Percentiles rank a stretch among this genome's conserved stretches.
Evolutionary conservation across 2,888 invertebrate species (phyloP).

Genomic region (Adineta ricciae): DNA sequence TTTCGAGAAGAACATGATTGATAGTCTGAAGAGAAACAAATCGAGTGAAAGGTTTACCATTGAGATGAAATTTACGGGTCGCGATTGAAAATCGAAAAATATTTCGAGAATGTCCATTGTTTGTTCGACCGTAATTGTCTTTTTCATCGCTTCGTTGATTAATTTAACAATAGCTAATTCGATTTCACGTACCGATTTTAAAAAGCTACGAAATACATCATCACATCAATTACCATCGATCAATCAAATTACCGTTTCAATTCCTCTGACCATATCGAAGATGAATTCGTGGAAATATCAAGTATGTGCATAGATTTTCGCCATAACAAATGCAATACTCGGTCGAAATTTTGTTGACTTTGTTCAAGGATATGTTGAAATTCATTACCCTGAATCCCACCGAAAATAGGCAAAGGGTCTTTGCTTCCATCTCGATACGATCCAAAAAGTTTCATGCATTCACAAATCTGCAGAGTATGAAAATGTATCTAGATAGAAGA

Average conservation of each 20-base stretch:
- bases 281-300: not conserved
- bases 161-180: slow-evolving; percentile 1
- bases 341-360: not conserved
- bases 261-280: not conserved
- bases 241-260: not conserved
- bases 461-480: not conserved
- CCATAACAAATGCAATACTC: not conserved
- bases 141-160: not conserved
- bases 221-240: too few species aligned
- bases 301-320: not conserved
- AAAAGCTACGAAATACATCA: not conserved
- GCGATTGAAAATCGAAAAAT: not conserved
- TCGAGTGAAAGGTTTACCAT: too few species aligned
- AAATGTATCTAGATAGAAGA: too few species aligned
- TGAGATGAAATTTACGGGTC: not conserved
- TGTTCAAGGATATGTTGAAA: not conserved
- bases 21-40: not conserved
- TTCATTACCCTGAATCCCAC: not conserved
- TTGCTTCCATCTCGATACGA: not conserved
- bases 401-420: not conserved
- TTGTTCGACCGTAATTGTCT: not conserved
- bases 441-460: not conserved
- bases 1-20: not conserved
- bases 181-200: not conserved
- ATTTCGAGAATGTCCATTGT: not conserved